Evolutionary conservation across 2,113 vertebrate genomes (phyloP), one percentile per base, ranked within the genome.

Genomic region (Girardinichthys multiradiatus): DNA sequence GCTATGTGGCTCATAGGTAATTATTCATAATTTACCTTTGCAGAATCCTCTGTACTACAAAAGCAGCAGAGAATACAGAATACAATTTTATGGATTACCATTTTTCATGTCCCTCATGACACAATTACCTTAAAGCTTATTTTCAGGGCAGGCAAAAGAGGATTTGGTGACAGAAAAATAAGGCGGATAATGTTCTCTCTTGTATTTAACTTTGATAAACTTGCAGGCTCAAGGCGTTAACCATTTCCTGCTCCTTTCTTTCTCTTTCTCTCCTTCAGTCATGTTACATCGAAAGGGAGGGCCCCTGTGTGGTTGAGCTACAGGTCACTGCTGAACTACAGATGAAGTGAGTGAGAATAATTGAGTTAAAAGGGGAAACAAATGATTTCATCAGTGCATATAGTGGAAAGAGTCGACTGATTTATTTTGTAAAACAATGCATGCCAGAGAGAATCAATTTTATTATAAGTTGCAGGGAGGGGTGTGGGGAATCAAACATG

Each of bases 311-410:
- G 71, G 62, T 89, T 79, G 82, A 83, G 77, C 88, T 89, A 89
- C 90, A 91, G 85, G 89, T 91, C 89, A 91, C 70, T 80, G 76
- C 81, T 91, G 89, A 73, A 86, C 82, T 81, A 60, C 80, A 92
- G 88, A 90, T 94, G 92, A 94, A 94, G 91, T 90, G 92, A 93
- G 92, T 92, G 91, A 92, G 90, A 93, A 92, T 92, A 93, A 93
- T 92, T 91, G 91, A 92, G 91, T 91, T 93, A 92, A 92, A 85
- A 92, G 89, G 90, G 90, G 82, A 90, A 90, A 89, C 82, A 91
- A 93, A 93, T 91, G 74, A 90, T 92, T 91, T 91, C 89, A 91
- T 51, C 67, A 80, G 86, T 74, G 82, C 92, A 92, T 84, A 84
- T 87, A 91, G 83, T 91, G 91, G 87, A 94, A 93, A 82, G 69